Evolutionary conservation across 2,797 vertebrate genomes (phyloP), one percentile per base, ranked within the genome.

Genomic region (Amblyopsis hoosieri): DNA sequence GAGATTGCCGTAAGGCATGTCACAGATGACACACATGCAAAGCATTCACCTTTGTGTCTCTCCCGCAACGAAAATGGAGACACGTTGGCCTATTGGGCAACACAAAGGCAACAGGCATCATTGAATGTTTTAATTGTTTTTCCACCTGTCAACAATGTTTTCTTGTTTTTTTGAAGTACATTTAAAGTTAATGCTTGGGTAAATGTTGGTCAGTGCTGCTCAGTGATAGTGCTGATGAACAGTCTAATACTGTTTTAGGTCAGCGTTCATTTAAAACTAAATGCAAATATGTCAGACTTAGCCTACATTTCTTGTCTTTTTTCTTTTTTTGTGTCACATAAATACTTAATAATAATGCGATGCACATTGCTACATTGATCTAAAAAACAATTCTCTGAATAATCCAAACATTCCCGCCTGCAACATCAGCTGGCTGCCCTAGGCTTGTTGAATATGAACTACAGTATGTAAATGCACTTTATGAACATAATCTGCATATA

Each of bases 1-100:
- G 78, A 82, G 84, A 85, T 81, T 79, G 74, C 81, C 80, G 69
- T 82, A 67, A 80, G 83, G 81, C 83, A 68, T 85, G 46, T 75
- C 78, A 53, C n/a, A 60, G 76, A 80, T 51, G 72, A 67, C 71
- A 70, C 31, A 37, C 80, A 69, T 78, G 73, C 76, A 67, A 69
- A 87, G 76, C 56, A 74, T 58, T 69, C 51, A 55, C 17, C 15
- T 9, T 12, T 17, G 15, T 42, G 23, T 42, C 29, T 2, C 12
- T 9, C 2, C 54, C 14, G 37, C 9, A 37, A 37, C 37, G 23
- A 29, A 29, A 29, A 42, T 42, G 37, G 37, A 42, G 37, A 42
- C 8, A 9, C 37, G 37, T 9, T 10, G 37, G 8, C 9, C 37
- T 42, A 42, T 42, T 42, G 8, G 37, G 37, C 9, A 2, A 10